Evolutionary conservation across 92 coral and sea anemone species (phyloP), one percentile per base, ranked within the genome.

Genomic region (Porites rus): DNA sequence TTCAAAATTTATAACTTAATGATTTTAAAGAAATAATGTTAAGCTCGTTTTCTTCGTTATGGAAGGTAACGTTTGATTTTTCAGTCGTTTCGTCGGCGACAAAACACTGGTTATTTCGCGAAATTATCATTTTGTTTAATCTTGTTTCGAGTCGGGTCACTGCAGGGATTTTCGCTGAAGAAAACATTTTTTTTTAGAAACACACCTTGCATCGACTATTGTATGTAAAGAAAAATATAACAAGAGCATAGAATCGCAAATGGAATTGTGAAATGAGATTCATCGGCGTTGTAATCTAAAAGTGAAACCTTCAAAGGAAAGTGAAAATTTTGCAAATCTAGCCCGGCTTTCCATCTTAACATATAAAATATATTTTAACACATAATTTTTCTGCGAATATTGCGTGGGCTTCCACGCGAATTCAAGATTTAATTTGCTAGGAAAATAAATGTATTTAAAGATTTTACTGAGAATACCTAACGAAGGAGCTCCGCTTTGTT

Each of bases 171-270:
- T 51, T 1, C 1, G 20, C 56, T 21, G 71, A 63, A 31, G 77
- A 59, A 69, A 70, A 60, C 63, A 69, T 16, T 53, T 58, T 78
- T 78, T 78, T 31, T 68, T 3, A 52, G 4, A 13, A 28, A 70
- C 69, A 59, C 86, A 81, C 77, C 70, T 60, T 58, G 69, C 60
- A 6, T 81, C 19, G 70, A 21, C 59, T 70, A 81, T 81, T 81
- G 86, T 31, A 17, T 17, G 16, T 69, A 38, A 31, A 24, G 46
- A 58, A 21, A 25, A 17, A 70, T 10, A 60, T 22, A 6, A 56
- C 51, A 11, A 22, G 54, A 31, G 46, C n/a, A 1, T 10, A 38
- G 63, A 28, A 31, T 69, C 58, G 64, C 52, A 14, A 38, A 81
- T 31, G 43, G 68, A 10, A 70, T 24, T 60, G 53, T 70, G 38